These are phyloP conservation scores for Falcaria lacertinaria DNA, from an alignment of 2,888 invertebrate species.

Conservation along the genomic window DNA sequence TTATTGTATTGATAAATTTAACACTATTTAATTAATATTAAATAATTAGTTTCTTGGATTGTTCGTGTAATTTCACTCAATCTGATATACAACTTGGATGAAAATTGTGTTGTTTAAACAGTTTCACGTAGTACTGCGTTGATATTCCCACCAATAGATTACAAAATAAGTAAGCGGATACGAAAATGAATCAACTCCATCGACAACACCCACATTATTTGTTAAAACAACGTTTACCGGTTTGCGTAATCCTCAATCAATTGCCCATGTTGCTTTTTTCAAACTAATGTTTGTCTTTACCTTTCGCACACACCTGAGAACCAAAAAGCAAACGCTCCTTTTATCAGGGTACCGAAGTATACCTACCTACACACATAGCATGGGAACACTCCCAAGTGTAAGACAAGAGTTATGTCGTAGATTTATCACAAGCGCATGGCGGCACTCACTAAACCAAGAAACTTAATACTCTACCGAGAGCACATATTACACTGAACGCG, in stretches of 20 bases:
- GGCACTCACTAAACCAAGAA: no score
- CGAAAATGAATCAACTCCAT: neutral
- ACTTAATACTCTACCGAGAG: no score
- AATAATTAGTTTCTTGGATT: no score
- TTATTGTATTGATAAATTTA: no score
- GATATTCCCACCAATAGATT: neutral
- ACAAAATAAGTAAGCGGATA: neutral
- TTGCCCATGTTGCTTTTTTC: neutral
- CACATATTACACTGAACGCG: no score
- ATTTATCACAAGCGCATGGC: no score
- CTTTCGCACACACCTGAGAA: constrained; percentile 7
- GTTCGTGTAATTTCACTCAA: no score
- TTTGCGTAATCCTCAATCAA: neutral
- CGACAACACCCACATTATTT: neutral
- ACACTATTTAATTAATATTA: no score
- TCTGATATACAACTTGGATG: no score
- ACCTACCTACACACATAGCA: neutral
- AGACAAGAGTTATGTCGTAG: no score
- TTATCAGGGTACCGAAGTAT: constrained; percentile 1
- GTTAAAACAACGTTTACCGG: neutral
- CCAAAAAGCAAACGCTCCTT: constrained; percentile 13
- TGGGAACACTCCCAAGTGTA: neutral
- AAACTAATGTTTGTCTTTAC: constrained; percentile 4
- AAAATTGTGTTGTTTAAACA: no score
- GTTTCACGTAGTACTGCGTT: no score